A percentile compares a stretch with the other conserved stretches of the same genome.
These are phyloP conservation scores for Monochamus alternatus DNA, from an alignment of 2,888 invertebrate genomes.

Conservation along the genomic window DNA sequence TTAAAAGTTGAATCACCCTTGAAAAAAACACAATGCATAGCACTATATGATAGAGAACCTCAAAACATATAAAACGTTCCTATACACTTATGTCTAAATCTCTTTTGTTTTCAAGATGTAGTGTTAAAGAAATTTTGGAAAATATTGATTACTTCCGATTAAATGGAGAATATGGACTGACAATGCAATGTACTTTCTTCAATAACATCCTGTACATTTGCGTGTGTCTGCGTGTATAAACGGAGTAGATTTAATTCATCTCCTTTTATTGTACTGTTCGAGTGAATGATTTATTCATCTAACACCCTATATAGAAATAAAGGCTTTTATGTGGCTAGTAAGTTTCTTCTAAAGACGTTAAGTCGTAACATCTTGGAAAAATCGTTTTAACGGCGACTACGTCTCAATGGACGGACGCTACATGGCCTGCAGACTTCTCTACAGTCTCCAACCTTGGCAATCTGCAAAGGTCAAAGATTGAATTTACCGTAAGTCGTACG, in stretches of 20 bases:
- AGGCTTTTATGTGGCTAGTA: neutral
- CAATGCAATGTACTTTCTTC: too few relatives aligned
- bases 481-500: conserved; percentile 58
- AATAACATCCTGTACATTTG: too few relatives aligned
- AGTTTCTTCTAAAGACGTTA: conserved; percentile 11
- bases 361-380: conserved; percentile 27
- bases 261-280: neutral
- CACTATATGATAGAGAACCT: too few relatives aligned
- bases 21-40: too few relatives aligned
- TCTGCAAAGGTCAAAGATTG: conserved; percentile 64
- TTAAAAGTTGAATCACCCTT: too few relatives aligned
- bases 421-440: conserved; percentile 28
- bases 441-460: conserved; percentile 60
- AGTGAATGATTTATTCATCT: neutral
- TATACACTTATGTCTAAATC: too few relatives aligned
- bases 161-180: too few relatives aligned
- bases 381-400: conserved; percentile 16
- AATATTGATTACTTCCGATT: too few relatives aligned
- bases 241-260: neutral
- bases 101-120: too few relatives aligned
- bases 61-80: too few relatives aligned
- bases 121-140: too few relatives aligned
- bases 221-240: too few relatives aligned
- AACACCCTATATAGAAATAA: neutral
- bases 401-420: conserved; percentile 27